Base-by-base conservation (phyloP, 2,888 invertebrate species). In the Ctenicera cuprea region DNA sequence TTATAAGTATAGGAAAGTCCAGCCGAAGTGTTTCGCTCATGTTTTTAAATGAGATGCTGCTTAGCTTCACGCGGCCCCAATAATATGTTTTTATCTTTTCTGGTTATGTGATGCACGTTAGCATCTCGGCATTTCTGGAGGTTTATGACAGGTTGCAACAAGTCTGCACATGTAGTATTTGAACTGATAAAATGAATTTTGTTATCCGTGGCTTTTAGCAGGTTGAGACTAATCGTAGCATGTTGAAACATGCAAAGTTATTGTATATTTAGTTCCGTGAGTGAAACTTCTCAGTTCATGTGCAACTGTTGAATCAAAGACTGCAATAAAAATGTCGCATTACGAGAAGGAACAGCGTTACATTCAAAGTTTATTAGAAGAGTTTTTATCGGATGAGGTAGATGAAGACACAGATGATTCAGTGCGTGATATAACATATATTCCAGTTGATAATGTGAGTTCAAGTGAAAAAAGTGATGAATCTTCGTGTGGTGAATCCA, bases 371-470 rank as follows among this genome's bases (percentile, higher is more conserved):
- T 41, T 41, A 41, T 41, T 41, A 11, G 41, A 41, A 1, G 41
- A 41, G 5, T 12, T 41, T 41, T 41, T 41, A 41, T 41, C 41
- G 3, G 41, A 41, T 41, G 41, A 41, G 41, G 41, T 41, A 41
- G 41, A 41, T n/a, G 41, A 41, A 41, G 41, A 41, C 41, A 41
- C 3, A n/a, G 41, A 41, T 41, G 41, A 41, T 41, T 41, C 41
- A 41, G 41, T 41, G 11, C 41, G 41, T n/a, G 41, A 41, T 41
- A 8, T 41, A 12, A 41, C 41, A 12, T 41, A 41, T 41, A 8
- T 11, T 11, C 12, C 11, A 4, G 2, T 4, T 8, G 41, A 11
- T 41, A 41, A 41, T 3, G n/a, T 5, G 2, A 41, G 41, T 41
- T 41, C 41, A 2, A 41, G 5, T 41, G 41, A 41, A 2, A 8